Evolutionary conservation across 1,140 invertebrate genomes (phyloP).

Genomic region (Bombus confusus): DNA sequence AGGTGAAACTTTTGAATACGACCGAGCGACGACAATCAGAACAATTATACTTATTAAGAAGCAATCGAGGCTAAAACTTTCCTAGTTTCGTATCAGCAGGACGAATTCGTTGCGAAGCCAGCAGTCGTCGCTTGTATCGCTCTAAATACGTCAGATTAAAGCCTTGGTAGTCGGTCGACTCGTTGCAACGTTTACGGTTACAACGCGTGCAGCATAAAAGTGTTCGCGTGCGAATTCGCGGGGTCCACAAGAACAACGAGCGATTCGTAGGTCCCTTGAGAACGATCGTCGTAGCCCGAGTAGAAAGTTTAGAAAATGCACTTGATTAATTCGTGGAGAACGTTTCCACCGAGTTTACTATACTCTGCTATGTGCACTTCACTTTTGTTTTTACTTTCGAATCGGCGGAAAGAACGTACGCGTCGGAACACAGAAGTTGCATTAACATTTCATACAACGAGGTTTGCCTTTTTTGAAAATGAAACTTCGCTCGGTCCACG

Average conservation of each 20-base stretch:
- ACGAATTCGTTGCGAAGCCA: constrained; percentile 19
- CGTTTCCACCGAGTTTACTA: background rate
- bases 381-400: background rate
- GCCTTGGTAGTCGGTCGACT: background rate
- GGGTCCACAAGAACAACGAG: background rate
- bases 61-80: constrained; percentile 25
- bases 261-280: background rate
- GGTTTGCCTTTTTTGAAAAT: constrained; percentile 6
- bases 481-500: background rate
- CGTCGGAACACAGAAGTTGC: background rate
- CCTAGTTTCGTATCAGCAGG: constrained; percentile 3
- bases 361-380: background rate
- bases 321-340: constrained; percentile 31
- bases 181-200: no score
- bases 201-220: background rate
- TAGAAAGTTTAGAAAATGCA: constrained; percentile 29
- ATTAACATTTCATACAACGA: background rate
- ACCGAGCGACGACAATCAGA: constrained; percentile 27
- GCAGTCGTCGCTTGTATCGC: background rate
- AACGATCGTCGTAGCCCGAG: constrained; percentile 12
- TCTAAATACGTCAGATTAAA: constrained; percentile 33
- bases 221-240: constrained; percentile 18
- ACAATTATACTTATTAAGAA: constrained; percentile 44
- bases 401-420: background rate
- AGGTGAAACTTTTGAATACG: constrained; percentile 35